These are phyloP conservation scores for Leptopterna dolabrata DNA, from an alignment of 2,888 invertebrate species.

Conservation along the genomic window DNA sequence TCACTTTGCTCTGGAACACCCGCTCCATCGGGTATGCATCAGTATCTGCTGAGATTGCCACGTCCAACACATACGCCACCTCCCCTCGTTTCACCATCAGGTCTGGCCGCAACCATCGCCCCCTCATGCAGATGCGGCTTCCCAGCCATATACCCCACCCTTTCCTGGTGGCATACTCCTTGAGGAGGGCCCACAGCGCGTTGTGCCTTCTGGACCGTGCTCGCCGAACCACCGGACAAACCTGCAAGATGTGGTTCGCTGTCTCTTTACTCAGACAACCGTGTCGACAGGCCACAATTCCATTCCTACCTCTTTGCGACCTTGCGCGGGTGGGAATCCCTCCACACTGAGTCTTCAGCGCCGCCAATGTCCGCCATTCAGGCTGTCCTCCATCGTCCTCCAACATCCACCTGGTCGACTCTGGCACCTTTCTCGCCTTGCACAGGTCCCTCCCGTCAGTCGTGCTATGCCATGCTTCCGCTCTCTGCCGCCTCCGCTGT, in stretches of 20 bases:
- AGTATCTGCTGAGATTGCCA: no score
- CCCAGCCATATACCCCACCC: no score
- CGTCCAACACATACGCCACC: no score
- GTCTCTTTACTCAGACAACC: no score
- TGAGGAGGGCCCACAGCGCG: background rate
- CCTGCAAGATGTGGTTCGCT: conserved; percentile 65
- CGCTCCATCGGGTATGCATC: no score
- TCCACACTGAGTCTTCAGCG: conserved; percentile 63
- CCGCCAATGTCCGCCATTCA: background rate
- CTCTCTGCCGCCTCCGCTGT: background rate
- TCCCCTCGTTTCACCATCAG: no score
- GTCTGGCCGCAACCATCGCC: no score
- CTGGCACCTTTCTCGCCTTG: background rate
- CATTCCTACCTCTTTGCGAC: conserved; percentile 61
- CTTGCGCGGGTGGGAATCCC: conserved; percentile 64
- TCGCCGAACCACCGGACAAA: conserved; percentile 66
- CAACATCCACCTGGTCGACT: background rate
- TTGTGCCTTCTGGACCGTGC: conserved; percentile 65
- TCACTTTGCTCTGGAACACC: no score
- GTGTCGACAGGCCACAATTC: conserved; percentile 63
- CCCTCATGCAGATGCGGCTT: no score
- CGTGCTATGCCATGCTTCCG: background rate
- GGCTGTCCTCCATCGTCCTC: background rate
- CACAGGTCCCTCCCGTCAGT: background rate
- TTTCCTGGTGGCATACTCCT: no score